Evolutionary conservation across 2,888 invertebrate genomes (phyloP), one percentile per base, ranked within the genome.

Genomic region (Apoda limacodes): DNA sequence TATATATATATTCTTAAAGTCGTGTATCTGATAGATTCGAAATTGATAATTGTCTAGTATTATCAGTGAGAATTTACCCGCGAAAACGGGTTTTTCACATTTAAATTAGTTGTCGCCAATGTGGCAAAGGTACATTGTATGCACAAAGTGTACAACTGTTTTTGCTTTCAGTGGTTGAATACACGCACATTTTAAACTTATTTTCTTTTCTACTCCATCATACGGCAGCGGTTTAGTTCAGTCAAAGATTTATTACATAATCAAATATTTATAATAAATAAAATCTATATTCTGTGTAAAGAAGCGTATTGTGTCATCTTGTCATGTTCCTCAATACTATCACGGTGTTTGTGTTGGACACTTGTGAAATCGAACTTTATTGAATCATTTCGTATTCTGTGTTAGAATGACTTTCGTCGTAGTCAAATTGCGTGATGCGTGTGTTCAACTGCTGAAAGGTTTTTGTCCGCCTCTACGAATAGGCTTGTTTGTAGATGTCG

Each of bases 11-110:
- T n/a, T n/a, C n/a, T n/a, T n/a, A n/a, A n/a, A n/a, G 58, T 56
- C 58, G 54, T 55, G 49, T 55, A 55, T 68, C 75, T 74, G 76
- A 70, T 76, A 72, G 75, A 64, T 74, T 78, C 75, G 76, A 76
- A 76, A 76, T 75, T 76, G 76, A 75, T 67, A 41, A 42, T 56
- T 17, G 17, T 7, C 17, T 69, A 67, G 65, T 61, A 55, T 65
- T 69, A 61, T 62, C 60, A 56, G 50, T 54, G 61, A 42, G n/a
- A 58, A 46, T 38, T 42, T 43, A 44, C 60, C 63, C 60, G 40
- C 60, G 40, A 34, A 15, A 20, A 43, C 30, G 61, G 68, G 61
- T 50, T 57, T 54, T 53, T 59, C 50, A 51, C 51, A 54, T 49
- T 50, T 45, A 33, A 45, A 48, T 52, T 52, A 52, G 48, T 50